Evolutionary conservation across 1,140 invertebrate species (phyloP), one percentile per base, ranked within the genome.

Genomic region (Lordiphosa stackelbergi): DNA sequence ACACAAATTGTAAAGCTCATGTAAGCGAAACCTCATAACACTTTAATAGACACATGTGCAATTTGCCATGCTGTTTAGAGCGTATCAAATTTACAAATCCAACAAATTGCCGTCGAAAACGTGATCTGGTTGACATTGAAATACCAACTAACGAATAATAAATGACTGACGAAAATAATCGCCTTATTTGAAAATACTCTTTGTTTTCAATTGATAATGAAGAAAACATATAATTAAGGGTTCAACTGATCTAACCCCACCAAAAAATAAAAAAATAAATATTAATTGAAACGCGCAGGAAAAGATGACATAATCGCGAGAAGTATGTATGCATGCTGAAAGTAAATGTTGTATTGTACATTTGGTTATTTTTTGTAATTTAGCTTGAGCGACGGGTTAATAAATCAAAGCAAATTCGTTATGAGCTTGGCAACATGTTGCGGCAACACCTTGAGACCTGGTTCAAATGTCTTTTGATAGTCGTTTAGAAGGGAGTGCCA

Each of bases 61-160:
- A 81, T 81, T 81, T 71, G 71, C 52, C 52, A 79, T 65, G 77
- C 75, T 83, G 61, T 81, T 81, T 81, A 75, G 59, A 75, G 62
- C 66, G 68, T 81, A 71, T 75, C 61, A 71, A 71, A 75, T 71
- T 77, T 51, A 13, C 66, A 70, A 62, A 68, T 51, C 47, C 53
- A 66, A 72, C 75, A 81, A 81, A 81, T 81, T 83, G 77, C 63
- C 53, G 46, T 53, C 59, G 19, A 81, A 75, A 75, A 61, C 75
- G 75, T 81, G 75, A 75, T 45, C 63, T 46, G 55, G 46, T 69
- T 81, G 75, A 74, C 77, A 81, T 81, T 81, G 75, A 79, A 81
- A 79, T 57, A 55, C 45, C 31, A 19, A 31, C 19, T 19, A 19
- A 19, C 19, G 19, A 38, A 38, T 51, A 40, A 40, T 5, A 37